phyloP scores from a whole-genome alignment of 2,113 vertebrate genomes.

The Hippoglossus stenolepis region DNA sequence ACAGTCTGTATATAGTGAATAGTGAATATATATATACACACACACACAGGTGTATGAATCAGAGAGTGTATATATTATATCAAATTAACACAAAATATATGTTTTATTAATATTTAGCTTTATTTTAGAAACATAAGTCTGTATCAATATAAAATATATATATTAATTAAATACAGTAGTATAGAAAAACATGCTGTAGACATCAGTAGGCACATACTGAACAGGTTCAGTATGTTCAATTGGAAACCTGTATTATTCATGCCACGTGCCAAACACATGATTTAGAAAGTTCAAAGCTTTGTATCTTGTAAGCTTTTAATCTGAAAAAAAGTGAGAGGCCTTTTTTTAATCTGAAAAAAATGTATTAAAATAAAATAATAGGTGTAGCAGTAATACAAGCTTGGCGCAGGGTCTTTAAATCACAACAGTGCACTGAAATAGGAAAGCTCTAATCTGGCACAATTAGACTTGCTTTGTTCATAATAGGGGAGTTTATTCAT shows the following conservation, averaged over 20 bases:
- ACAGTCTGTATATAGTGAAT: no score
- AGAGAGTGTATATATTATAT: no score
- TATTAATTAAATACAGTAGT: neutral
- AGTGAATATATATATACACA: no score
- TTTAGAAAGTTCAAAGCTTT: neutral
- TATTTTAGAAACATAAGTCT: no score
- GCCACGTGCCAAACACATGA: no score
- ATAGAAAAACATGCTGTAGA: neutral
- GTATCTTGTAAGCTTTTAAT: neutral
- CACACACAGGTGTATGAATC: no score
- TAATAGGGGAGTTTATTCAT: constrained; percentile 12
- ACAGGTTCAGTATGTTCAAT: neutral
- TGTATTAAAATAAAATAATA: constrained; percentile 1
- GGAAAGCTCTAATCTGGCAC: neutral
- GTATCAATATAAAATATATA: no score
- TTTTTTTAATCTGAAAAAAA: neutral
- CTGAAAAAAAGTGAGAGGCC: neutral
- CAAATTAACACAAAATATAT: no score
- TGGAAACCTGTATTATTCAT: neutral
- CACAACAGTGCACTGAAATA: neutral
- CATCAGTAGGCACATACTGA: neutral
- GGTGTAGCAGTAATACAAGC: neutral
- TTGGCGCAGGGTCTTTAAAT: constrained; percentile 3
- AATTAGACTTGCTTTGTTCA: neutral
- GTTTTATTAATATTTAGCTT: no score